Evolutionary conservation across 2,797 vertebrate genomes (phyloP).

Genomic region (Limnodromus scolopaceus): DNA sequence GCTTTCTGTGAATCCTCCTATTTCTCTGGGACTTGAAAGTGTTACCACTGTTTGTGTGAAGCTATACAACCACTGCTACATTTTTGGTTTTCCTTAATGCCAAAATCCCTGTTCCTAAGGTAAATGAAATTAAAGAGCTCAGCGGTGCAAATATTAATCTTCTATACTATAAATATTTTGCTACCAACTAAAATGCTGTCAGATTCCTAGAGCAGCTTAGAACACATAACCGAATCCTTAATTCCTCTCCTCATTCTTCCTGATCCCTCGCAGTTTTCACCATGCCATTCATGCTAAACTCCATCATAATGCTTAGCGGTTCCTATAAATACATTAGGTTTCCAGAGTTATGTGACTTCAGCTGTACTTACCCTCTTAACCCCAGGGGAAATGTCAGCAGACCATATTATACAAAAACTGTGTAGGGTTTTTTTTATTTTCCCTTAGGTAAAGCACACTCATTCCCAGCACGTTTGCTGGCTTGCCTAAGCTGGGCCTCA

Average conservation of each 20-base stretch:
- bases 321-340: neutral
- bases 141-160: neutral
- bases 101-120: neutral
- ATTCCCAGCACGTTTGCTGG: neutral
- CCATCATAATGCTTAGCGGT: neutral
- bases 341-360: neutral
- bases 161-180: neutral
- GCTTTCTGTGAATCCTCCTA: neutral
- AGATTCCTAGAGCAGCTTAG: neutral
- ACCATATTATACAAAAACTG: neutral
- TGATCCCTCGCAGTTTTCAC: neutral
- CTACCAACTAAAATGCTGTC: neutral
- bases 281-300: neutral
- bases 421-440: neutral
- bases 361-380: neutral
- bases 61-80: no score
- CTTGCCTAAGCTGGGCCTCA: neutral
- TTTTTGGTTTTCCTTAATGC: neutral
- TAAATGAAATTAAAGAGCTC: neutral
- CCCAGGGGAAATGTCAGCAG: neutral
- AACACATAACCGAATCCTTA: neutral
- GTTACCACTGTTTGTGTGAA: neutral
- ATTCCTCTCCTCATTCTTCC: neutral
- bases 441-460: neutral
- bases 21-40: neutral